phyloP scores from a whole-genome alignment of 2,888 invertebrate genomes.

The Acanthosepion pharaonis region DNA sequence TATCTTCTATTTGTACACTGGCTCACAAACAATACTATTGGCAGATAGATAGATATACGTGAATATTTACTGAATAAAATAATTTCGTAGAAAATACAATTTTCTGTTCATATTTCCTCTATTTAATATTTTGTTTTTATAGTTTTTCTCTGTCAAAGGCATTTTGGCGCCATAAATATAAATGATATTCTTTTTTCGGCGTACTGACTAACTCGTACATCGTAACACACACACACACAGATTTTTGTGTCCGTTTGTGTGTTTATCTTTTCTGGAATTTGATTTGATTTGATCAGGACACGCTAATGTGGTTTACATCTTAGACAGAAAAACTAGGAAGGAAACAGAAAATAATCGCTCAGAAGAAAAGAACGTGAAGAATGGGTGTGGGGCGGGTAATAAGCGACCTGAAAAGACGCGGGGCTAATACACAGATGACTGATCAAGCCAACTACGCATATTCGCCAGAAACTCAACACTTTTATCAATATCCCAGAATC shows the following conservation, averaged over 20 bases:
- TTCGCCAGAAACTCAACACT: not conserved
- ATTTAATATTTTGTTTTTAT: not conserved
- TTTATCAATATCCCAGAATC: conserved; percentile 21
- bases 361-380: not conserved
- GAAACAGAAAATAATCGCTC: not conserved
- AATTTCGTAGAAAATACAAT: not conserved
- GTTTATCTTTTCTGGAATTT: not conserved
- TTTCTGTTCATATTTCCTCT: not conserved
- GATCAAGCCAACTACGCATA: not conserved
- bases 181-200: not conserved
- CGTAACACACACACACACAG: not conserved
- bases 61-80: not conserved
- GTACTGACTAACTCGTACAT: not conserved
- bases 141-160: not conserved
- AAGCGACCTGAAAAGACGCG: not conserved
- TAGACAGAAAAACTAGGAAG: not conserved
- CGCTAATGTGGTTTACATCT: not conserved
- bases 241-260: not conserved
- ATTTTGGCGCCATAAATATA: not conserved
- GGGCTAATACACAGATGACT: not conserved
- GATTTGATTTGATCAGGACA: not conserved
- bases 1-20: too few species aligned
- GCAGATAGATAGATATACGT: not conserved
- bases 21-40: too few species aligned
- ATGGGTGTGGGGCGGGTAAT: not conserved